Percentiles rank a stretch among this genome's conserved stretches.
Evolutionary conservation across 35 echinoderm and acorn worm species (phyloP).

Genomic region (Acanthaster planci): DNA sequence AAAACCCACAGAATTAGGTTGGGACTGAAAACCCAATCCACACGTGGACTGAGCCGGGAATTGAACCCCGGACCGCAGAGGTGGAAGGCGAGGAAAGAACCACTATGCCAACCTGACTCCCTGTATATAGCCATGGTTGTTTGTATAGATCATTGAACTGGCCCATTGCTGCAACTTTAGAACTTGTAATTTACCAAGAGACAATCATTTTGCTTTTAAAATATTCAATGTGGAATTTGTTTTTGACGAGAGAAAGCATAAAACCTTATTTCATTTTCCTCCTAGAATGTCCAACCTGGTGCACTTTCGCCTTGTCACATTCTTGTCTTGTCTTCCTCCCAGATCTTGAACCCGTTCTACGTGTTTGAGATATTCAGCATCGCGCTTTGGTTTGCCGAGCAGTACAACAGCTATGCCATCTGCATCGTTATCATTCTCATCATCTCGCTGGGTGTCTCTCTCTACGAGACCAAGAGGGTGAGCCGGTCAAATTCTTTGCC

Average conservation of each 20-base stretch:
- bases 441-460: constrained; percentile 69
- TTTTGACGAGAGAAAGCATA: background rate
- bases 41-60: too few species aligned
- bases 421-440: constrained; percentile 79
- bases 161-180: too few species aligned
- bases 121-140: too few species aligned
- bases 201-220: too few species aligned
- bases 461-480: constrained; percentile 95
- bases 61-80: too few species aligned
- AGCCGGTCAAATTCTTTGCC: background rate
- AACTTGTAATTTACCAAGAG: too few species aligned
- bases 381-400: constrained; percentile 77
- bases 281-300: too few species aligned
- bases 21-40: too few species aligned
- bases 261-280: constrained; percentile 2
- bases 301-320: background rate
- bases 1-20: too few species aligned
- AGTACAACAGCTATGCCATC: constrained; percentile 80
- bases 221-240: background rate
- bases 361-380: constrained; percentile 94
- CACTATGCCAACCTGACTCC: too few species aligned
- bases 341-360: constrained; percentile 97
- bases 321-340: constrained; percentile 36
- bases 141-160: too few species aligned
- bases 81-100: too few species aligned